Base-by-base conservation (phyloP, 2,797 vertebrate species). In the Coregonus sp. region DNA sequence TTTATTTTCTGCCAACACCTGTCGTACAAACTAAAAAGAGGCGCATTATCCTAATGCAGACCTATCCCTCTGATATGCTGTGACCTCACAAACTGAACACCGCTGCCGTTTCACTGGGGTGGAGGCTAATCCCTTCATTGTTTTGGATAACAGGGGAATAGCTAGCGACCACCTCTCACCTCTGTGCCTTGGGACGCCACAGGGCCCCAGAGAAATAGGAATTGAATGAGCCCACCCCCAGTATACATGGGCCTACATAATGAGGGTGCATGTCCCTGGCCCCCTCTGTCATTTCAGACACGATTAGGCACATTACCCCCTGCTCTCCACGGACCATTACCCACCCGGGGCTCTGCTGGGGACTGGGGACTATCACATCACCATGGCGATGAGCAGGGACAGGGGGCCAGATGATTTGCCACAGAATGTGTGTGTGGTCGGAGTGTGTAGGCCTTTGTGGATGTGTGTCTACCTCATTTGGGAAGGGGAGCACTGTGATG, bases 311-410 rank as follows among this genome's bases (percentile, higher is more conserved):
- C 25, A 25, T 25, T 25, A 25, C 25, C 25, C 80, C 74, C 75
- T 68, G 73, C 78, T 89, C 84, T 91, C 85, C 73, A 86, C 35
- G 69, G 89, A 75, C 84, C 84, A 74, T 82, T 82, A 86, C 72
- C 86, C 78, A 83, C 80, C 70, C 82, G 75, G 81, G 76, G 75
- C 78, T 74, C 70, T 70, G 33, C 74, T 59, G 75, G 82, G 70
- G 47, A 29, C 47, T 18, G 68, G 33, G 6, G 71, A 77, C 78
- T 67, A 52, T 75, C 77, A 87, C 70, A 83, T 75, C 78, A 76
- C 72, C 52, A 74, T 70, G 72, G 40, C 78, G 66, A 81, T 75
- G 71, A 79, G 78, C 68, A 70, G 70, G 81, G 71, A 77, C 79
- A 82, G 68, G 5, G 40, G 7, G 82, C 78, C 70, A 70, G 67